These are phyloP conservation scores for Bettongia penicillata DNA, from an alignment of 2,113 vertebrate genomes.

Conservation along the genomic window DNA sequence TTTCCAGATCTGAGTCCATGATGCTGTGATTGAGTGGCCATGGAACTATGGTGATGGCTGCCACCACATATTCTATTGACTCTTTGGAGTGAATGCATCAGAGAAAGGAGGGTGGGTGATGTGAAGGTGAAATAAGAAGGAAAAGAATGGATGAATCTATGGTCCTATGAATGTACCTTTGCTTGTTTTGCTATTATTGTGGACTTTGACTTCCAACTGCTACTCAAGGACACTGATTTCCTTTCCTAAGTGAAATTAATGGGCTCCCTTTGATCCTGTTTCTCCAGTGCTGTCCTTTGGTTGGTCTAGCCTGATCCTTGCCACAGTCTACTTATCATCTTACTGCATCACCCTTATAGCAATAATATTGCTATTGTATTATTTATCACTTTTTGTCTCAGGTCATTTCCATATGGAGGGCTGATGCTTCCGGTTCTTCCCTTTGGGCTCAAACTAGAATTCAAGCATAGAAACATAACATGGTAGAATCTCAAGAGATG, in stretches of 20 bases:
- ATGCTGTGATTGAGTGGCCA: not conserved
- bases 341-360: not conserved
- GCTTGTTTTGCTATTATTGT: not conserved
- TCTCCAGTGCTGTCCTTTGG: not conserved
- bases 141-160: not conserved
- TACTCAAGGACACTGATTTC: not conserved
- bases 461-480: not conserved
- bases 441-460: not conserved
- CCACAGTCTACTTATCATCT: not conserved
- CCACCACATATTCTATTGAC: not conserved
- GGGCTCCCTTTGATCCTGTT: not conserved
- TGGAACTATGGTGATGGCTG: not conserved
- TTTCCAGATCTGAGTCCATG: not conserved
- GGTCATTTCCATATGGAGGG: not conserved
- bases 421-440: not conserved
- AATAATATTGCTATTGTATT: not conserved
- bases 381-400: not conserved
- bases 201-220: not conserved
- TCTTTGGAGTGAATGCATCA: not conserved
- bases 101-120: not conserved
- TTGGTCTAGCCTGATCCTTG: not conserved
- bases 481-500: not conserved
- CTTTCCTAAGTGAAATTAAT: not conserved
- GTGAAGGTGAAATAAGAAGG: not conserved
- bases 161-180: no score